phyloP scores from a whole-genome alignment of 2,113 vertebrate genomes.

The Catharus minimus region DNA sequence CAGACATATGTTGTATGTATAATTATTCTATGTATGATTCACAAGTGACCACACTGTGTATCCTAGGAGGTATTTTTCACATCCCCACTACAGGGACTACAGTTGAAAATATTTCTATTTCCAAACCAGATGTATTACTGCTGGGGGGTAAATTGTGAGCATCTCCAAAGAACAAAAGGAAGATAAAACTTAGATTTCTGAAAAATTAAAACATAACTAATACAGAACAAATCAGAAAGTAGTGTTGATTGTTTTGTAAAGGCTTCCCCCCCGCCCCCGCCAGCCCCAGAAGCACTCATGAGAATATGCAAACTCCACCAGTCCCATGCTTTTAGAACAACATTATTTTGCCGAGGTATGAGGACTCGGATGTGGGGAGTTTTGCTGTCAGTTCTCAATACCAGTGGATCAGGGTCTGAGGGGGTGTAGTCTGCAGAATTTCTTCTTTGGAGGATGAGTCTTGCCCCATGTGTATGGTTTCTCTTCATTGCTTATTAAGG shows the following conservation, averaged over 20 bases:
- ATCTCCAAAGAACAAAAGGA: not conserved
- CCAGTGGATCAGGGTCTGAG: too few relatives aligned
- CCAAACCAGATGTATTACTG: not conserved
- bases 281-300: not conserved
- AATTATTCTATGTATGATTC: not conserved
- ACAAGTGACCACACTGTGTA: not conserved
- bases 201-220: not conserved
- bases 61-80: not conserved
- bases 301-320: not conserved
- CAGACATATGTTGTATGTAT: not conserved
- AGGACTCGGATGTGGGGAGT: not conserved
- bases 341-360: not conserved
- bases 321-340: not conserved
- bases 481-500: constrained; percentile 1
- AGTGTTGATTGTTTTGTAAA: not conserved
- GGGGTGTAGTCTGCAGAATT: not conserved
- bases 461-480: not conserved
- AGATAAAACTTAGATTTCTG: not conserved
- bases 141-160: not conserved
- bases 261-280: not conserved
- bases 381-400: not conserved
- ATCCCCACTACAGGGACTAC: not conserved
- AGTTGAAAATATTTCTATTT: not conserved
- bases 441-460: not conserved
- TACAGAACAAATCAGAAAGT: not conserved